A percentile compares a stretch with the other conserved stretches of the same genome.
These are phyloP conservation scores for Rana temporaria DNA, from an alignment of 2,113 vertebrate species.

Conservation along the genomic window DNA sequence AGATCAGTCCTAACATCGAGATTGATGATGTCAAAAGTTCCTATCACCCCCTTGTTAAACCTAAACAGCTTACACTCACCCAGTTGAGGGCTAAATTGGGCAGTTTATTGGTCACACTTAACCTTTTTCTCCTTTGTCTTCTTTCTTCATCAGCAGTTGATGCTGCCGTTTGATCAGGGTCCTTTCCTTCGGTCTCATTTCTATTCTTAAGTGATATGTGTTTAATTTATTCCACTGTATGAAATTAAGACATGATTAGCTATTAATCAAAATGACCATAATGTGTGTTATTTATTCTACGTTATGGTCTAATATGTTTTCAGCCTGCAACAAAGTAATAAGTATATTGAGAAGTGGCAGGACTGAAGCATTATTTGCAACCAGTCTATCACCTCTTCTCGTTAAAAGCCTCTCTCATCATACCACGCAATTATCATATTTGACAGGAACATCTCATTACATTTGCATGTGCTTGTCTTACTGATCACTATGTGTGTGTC, in stretches of 20 bases:
- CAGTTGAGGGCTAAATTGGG: no score
- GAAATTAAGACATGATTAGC: constrained; percentile 13
- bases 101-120: no score
- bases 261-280: constrained; percentile 11
- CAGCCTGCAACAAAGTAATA: constrained; percentile 57
- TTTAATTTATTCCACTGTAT: background rate
- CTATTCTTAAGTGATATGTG: no score
- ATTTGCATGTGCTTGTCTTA: constrained; percentile 61
- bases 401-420: constrained; percentile 58
- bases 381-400: constrained; percentile 59
- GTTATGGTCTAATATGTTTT: constrained; percentile 59
- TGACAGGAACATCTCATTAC: constrained; percentile 60
- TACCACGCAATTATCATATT: constrained; percentile 58
- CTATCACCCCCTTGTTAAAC: no score
- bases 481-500: constrained; percentile 16
- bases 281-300: constrained; percentile 16
- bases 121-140: no score
- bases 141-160: no score
- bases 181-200: no score
- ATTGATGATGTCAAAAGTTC: no score
- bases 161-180: no score
- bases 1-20: no score
- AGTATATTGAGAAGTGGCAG: constrained; percentile 60
- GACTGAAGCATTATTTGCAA: constrained; percentile 62
- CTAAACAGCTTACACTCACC: no score